phyloP scores from a whole-genome alignment of 2,797 vertebrate species.

The Rachycentron canadum region DNA sequence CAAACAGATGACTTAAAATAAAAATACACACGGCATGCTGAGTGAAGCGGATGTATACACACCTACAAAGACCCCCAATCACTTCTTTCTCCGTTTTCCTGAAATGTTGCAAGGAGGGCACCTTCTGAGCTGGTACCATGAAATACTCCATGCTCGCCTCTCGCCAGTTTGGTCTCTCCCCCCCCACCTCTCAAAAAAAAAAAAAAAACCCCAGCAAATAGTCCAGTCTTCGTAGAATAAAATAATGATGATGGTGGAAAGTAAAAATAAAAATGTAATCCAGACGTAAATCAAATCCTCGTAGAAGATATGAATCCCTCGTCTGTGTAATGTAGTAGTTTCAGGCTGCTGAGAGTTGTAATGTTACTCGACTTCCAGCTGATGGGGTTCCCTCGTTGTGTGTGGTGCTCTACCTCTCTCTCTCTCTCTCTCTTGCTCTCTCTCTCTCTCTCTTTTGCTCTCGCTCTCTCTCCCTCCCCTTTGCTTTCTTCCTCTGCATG shows the following conservation, averaged over 20 bases:
- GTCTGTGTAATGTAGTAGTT: constrained; percentile 73
- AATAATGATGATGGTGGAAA: constrained; percentile 34
- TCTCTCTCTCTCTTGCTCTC: no score
- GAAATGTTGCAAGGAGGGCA: constrained; percentile 96
- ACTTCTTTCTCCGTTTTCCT: constrained; percentile 99
- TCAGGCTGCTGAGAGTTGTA: constrained; percentile 84
- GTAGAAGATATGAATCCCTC: constrained; percentile 37
- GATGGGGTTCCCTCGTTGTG: constrained; percentile 90
- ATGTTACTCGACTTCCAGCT: constrained; percentile 89
- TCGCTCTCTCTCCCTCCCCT: constrained; percentile 68
- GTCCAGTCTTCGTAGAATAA: constrained; percentile 56
- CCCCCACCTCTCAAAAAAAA: constrained; percentile 5
- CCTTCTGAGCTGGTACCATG: constrained; percentile 98
- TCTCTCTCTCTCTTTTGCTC: constrained; percentile 66
- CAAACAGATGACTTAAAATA: constrained; percentile 56
- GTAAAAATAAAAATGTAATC: constrained; percentile 58
- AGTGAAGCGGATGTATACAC: constrained; percentile 75
- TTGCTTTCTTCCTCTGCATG: constrained; percentile 76
- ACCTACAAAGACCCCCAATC: constrained; percentile 98
- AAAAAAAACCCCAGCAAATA: constrained; percentile 37
- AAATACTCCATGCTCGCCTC: constrained; percentile 96
- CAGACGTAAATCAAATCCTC: constrained; percentile 40
- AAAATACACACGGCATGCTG: constrained; percentile 25
- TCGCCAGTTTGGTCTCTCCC: constrained; percentile 82
- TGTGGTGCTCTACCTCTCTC: constrained; percentile 80